A percentile compares a stretch with the other conserved stretches of the same genome.
phyloP scores from a whole-genome alignment of 2,888 invertebrate genomes.

The Cyrtodaria siliqua region DNA sequence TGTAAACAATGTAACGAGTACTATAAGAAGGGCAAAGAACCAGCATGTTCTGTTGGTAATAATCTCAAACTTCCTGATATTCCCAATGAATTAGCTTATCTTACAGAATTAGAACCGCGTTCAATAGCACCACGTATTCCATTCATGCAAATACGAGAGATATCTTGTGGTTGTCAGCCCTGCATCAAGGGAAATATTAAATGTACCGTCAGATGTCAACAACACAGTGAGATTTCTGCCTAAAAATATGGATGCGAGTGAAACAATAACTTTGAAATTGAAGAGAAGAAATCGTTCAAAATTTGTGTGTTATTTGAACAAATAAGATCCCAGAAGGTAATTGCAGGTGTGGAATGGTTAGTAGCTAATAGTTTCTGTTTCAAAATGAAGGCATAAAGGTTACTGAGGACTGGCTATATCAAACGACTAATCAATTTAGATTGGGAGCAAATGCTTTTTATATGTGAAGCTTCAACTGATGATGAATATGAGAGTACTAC shows the following conservation, averaged over 20 bases:
- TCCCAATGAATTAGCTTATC: slow-evolving; percentile 25
- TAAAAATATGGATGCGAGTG: slow-evolving; percentile 50
- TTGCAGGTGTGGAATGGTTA: slow-evolving; percentile 59
- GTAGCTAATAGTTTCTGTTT: slow-evolving; percentile 36
- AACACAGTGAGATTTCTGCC: slow-evolving; percentile 11
- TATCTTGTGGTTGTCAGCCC: slow-evolving; percentile 67
- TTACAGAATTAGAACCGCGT: slow-evolving; percentile 78
- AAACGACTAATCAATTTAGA: no score
- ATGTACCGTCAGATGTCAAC: slow-evolving; percentile 75
- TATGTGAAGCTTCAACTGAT: neutral
- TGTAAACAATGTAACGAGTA: slow-evolving; percentile 28
- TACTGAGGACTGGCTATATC: slow-evolving; percentile 72
- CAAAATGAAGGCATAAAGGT: slow-evolving; percentile 64
- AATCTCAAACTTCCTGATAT: slow-evolving; percentile 32
- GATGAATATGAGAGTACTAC: neutral
- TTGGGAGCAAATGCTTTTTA: no score
- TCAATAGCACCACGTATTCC: slow-evolving; percentile 80
- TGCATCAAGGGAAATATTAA: slow-evolving; percentile 70
- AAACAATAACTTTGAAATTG: slow-evolving; percentile 56
- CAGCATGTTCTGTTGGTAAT: slow-evolving; percentile 40
- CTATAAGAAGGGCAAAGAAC: slow-evolving; percentile 29
- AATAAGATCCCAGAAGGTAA: slow-evolving; percentile 51
- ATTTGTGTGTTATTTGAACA: slow-evolving; percentile 45
- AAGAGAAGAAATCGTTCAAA: slow-evolving; percentile 44
- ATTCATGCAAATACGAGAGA: slow-evolving; percentile 83